Evolutionary conservation across 2,888 invertebrate genomes (phyloP).

Genomic region (Amaurobius ferox): DNA sequence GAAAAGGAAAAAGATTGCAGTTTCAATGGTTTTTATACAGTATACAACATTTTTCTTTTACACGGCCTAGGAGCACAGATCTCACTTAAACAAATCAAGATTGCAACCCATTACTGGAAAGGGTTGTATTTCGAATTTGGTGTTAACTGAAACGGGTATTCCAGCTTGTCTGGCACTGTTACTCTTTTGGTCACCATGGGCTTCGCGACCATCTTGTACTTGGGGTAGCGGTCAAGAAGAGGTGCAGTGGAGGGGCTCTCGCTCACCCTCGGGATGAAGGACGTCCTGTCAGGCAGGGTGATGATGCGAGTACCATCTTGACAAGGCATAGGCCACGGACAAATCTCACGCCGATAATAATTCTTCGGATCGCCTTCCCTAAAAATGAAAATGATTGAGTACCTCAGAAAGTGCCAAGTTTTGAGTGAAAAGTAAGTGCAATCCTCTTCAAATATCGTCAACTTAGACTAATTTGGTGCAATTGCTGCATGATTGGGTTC

Average conservation of each 20-base stretch:
- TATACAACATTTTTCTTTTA: too few species aligned
- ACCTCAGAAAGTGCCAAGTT: too few species aligned
- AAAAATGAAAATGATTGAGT: background rate
- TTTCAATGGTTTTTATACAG: too few species aligned
- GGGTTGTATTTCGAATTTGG: conserved; percentile 31
- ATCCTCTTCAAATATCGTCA: too few species aligned
- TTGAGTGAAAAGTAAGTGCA: too few species aligned
- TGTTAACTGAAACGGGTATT: conserved; percentile 17
- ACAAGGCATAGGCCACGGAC: conserved; percentile 54
- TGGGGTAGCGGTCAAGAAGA: background rate
- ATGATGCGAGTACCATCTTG: conserved; percentile 11
- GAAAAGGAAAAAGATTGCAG: too few species aligned
- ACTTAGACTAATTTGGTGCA: too few species aligned
- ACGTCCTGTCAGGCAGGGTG: conserved; percentile 6
- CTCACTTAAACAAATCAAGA: too few species aligned
- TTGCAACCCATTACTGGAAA: conserved; percentile 26
- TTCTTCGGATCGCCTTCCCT: background rate
- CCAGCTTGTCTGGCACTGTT: conserved; percentile 7
- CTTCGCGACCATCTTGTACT: conserved; percentile 23
- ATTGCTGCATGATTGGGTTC: too few species aligned
- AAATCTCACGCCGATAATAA: conserved; percentile 15
- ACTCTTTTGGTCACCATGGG: background rate
- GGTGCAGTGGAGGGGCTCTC: background rate
- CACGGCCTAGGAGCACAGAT: too few species aligned
- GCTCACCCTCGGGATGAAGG: background rate